These are phyloP conservation scores for Ceratosolen fusciceps DNA, from an alignment of 1,140 invertebrate species.

Conservation along the genomic window DNA sequence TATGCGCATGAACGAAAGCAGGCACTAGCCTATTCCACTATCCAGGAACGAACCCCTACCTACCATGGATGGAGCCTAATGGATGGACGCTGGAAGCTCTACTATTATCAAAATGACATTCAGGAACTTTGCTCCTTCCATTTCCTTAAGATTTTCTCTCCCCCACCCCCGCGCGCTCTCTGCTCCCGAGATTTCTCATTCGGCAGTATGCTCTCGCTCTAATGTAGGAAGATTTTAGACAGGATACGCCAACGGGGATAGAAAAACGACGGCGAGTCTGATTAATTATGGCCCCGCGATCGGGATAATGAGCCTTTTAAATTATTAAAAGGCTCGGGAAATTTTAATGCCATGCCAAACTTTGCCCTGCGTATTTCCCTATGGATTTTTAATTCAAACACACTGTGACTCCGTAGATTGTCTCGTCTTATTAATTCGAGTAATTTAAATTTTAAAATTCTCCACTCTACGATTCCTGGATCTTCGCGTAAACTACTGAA, in stretches of 20 bases:
- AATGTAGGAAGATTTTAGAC: too few species aligned
- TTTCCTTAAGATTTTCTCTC: neutral
- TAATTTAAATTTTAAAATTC: neutral
- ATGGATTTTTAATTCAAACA: conserved; percentile 2
- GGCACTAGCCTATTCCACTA: neutral
- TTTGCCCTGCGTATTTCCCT: neutral
- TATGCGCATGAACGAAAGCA: neutral
- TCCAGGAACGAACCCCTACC: too few species aligned
- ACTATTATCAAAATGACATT: neutral
- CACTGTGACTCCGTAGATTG: neutral
- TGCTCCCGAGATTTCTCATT: neutral
- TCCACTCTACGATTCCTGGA: neutral
- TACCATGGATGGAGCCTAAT: neutral
- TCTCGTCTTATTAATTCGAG: neutral
- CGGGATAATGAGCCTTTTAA: neutral
- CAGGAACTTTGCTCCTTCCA: neutral
- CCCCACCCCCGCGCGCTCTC: neutral
- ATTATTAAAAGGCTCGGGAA: neutral
- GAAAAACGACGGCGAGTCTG: too few species aligned
- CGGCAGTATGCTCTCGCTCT: neutral
- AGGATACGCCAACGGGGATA: too few species aligned
- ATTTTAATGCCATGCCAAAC: neutral
- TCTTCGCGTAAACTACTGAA: neutral
- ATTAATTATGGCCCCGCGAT: too few species aligned
- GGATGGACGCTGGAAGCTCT: neutral